Percentiles rank a stretch among this genome's conserved stretches.
Conservation (phyloP, 2,797 vertebrate genomes). For the Dipus sagitta region DNA sequence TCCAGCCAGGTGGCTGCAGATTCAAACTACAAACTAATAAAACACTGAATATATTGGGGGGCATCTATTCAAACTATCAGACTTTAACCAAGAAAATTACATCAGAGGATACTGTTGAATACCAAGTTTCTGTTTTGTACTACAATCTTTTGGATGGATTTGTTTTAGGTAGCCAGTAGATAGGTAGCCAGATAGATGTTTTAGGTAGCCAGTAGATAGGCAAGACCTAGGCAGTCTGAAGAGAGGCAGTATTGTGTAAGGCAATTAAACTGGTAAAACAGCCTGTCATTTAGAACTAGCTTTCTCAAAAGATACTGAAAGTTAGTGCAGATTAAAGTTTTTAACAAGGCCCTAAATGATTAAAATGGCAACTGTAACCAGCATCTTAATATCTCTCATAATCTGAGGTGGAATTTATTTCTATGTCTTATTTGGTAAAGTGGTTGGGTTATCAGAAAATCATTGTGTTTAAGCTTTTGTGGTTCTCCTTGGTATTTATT, state of each 20-base stretch:
- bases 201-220: not conserved
- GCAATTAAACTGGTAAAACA: not conserved
- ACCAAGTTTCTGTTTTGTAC: conserved; percentile 35
- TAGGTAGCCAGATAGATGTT: too few species aligned
- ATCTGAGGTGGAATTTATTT: conserved; percentile 38
- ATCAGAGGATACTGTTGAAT: conserved; percentile 5
- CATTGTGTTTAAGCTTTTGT: not conserved
- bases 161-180: not conserved
- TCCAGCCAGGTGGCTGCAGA: too few species aligned
- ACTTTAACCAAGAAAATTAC: not conserved
- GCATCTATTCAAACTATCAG: too few species aligned
- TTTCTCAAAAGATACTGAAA: conserved; percentile 40
- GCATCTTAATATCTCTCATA: not conserved
- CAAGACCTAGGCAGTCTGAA: not conserved
- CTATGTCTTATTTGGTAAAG: not conserved
- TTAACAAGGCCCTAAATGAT: conserved; percentile 17
- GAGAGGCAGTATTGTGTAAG: not conserved
- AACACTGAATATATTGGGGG: too few species aligned
- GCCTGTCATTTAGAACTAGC: not conserved
- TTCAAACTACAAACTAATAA: too few species aligned
- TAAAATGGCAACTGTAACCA: conserved; percentile 30
- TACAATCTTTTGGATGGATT: not conserved
- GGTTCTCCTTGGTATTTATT: conserved; percentile 2
- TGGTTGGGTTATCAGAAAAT: conserved; percentile 24
- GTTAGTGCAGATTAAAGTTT: conserved; percentile 12